These are phyloP conservation scores for Donacobius atricapilla DNA, from an alignment of 2,113 vertebrate species.

Conservation along the genomic window DNA sequence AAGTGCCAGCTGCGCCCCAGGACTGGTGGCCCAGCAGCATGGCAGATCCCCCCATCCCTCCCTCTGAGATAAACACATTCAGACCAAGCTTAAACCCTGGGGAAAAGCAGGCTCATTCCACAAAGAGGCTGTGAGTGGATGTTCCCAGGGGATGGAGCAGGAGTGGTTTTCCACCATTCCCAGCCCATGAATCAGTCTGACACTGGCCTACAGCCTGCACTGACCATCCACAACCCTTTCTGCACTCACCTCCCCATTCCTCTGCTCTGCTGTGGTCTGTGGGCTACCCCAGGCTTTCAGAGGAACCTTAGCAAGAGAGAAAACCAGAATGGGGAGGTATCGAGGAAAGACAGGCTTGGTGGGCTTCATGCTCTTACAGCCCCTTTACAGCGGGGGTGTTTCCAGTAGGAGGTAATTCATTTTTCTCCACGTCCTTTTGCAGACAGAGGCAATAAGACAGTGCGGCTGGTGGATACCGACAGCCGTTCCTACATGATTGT, in stretches of 20 bases:
- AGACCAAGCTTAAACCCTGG: not conserved
- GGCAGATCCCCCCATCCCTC: rapidly evolving
- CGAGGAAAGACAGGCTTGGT: rapidly evolving
- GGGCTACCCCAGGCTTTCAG: not conserved
- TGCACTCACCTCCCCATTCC: rapidly evolving
- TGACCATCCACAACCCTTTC: not conserved
- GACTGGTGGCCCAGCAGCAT: not conserved
- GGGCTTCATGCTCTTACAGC: not conserved
- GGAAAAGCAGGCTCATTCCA: not conserved
- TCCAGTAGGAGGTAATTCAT: not conserved
- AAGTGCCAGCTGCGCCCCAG: not conserved
- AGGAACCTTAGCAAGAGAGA: not conserved
- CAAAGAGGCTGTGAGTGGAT: not conserved
- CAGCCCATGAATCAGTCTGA: not conserved
- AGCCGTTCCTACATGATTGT: not conserved
- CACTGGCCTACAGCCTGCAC: not conserved
- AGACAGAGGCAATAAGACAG: not conserved
- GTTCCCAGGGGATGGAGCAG: not conserved
- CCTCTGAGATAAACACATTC: not conserved
- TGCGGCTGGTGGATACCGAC: not conserved
- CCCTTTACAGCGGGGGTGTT: not conserved
- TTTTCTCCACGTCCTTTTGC: not conserved
- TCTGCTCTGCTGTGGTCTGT: not conserved
- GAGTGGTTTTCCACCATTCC: not conserved
- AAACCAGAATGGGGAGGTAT: not conserved